Evolutionary conservation across 2,888 invertebrate species (phyloP).

Genomic region (Strigamia crassipes): DNA sequence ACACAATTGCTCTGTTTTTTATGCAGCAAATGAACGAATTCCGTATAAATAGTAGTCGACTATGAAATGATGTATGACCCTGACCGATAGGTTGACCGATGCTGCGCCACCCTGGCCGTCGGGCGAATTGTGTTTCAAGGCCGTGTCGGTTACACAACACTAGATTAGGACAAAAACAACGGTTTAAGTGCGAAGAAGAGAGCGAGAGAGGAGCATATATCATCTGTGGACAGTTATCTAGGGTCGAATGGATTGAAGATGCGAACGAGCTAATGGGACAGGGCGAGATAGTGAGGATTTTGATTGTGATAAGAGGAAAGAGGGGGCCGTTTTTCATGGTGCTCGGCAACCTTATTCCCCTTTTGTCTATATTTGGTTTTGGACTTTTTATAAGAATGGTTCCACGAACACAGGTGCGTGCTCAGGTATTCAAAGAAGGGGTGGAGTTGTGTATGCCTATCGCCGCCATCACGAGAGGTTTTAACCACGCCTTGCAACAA

Average conservation of each 20-base stretch:
- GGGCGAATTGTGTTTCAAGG: constrained; percentile 17
- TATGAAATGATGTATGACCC: constrained; percentile 2
- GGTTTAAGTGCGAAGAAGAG: constrained; percentile 6
- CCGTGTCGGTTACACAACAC: constrained; percentile 12
- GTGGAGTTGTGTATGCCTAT: constrained; percentile 10
- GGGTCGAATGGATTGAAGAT: constrained; percentile 10
- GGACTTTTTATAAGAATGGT: constrained; percentile 2
- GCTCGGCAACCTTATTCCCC: background rate
- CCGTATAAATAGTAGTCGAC: background rate
- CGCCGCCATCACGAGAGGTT: constrained; percentile 14
- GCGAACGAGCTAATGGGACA: background rate
- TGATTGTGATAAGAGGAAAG: background rate
- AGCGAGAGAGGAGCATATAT: background rate
- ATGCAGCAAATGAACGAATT: background rate
- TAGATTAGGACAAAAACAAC: constrained; percentile 21
- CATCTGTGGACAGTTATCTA: constrained; percentile 3
- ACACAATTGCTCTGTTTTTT: background rate
- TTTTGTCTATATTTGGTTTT: constrained; percentile 7
- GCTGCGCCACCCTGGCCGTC: constrained; percentile 7
- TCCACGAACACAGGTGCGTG: constrained; percentile 16
- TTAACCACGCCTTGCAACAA: background rate
- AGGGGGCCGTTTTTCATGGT: background rate
- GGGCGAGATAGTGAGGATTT: background rate
- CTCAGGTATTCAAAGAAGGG: constrained; percentile 21
- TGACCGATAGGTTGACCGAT: constrained; percentile 16